Base-by-base conservation (phyloP, 2,888 invertebrate genomes). In the Scotopteryx bipunctaria region DNA sequence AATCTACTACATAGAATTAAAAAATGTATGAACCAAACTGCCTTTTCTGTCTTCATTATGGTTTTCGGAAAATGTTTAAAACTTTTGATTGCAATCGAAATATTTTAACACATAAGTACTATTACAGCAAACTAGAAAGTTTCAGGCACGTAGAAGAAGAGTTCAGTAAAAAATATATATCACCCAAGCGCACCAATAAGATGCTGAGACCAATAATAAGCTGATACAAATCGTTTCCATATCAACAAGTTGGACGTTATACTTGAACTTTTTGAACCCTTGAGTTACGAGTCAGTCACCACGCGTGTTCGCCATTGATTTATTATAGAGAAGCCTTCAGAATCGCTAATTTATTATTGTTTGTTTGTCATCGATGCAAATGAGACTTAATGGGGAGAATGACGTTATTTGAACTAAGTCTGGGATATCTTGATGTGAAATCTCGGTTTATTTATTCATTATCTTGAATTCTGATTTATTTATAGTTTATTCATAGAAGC, bases 301-400 rank as follows among this genome's bases (percentile, higher is more conserved):
- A 69, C 64, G 61, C 73, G 62, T 79, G 75, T 74, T 68, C 54
- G 54, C 52, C 32, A 42, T 46, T 76, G 73, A 77, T 73, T 77
- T 77, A 79, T 71, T 57, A 64, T 55, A 51, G 53, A 63, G 57
- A 69, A 64, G 59, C 66, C 61, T 59, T 65, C 48, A 44, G 73
- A 67, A 72, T 73, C 50, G 63, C 57, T 74, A 74, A 76, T 76
- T 72, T 74, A 74, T 71, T 60, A 61, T 56, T 64, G 61, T 70
- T 71, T 71, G 71, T 73, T 73, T 66, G 63, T 70, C 56, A 60
- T 55, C 43, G 55, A 61, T 61, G 59, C 56, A 57, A 59, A 59
- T 59, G 19, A 44, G 46, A 5, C 33, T 40, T 57, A 55, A 59
- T 52, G 38, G 38, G 38, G 37, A 53, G 32, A 53, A 43, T 53